phyloP scores from a whole-genome alignment of 2,888 invertebrate genomes.

The Argyra leucocephala region DNA sequence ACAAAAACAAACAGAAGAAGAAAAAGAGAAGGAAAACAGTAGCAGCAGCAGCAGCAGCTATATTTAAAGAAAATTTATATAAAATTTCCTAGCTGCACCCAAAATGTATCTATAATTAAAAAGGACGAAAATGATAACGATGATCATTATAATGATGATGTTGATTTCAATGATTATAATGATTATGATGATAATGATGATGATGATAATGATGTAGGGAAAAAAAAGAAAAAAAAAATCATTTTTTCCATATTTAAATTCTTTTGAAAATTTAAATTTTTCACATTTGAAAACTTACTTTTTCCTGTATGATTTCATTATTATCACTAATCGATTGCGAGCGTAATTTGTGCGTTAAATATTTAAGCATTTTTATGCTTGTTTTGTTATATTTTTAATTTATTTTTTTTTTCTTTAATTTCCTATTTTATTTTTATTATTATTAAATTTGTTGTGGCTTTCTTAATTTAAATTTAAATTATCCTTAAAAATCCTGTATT shows the following conservation, averaged over 20 bases:
- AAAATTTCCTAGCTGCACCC: constrained; percentile 1
- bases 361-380: constrained; percentile 28
- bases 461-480: too few relatives aligned
- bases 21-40: background rate
- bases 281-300: background rate
- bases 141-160: background rate
- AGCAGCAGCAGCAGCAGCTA: background rate
- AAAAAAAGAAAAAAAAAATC: background rate
- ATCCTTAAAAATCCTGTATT: too few relatives aligned
- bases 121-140: background rate
- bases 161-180: too few relatives aligned
- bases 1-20: background rate
- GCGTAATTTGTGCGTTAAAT: constrained; percentile 31
- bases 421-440: background rate
- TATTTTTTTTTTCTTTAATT: background rate
- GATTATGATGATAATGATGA: too few relatives aligned
- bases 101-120: background rate
- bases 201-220: too few relatives aligned
- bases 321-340: constrained; percentile 32
- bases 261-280: background rate
- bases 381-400: background rate
- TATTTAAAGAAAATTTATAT: background rate
- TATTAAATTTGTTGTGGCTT: too few relatives aligned
- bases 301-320: constrained; percentile 4
- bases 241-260: background rate